Percentiles rank a stretch among this genome's conserved stretches.
Conservation (phyloP, 2,113 vertebrate species). For the Paralichthys olivaceus region DNA sequence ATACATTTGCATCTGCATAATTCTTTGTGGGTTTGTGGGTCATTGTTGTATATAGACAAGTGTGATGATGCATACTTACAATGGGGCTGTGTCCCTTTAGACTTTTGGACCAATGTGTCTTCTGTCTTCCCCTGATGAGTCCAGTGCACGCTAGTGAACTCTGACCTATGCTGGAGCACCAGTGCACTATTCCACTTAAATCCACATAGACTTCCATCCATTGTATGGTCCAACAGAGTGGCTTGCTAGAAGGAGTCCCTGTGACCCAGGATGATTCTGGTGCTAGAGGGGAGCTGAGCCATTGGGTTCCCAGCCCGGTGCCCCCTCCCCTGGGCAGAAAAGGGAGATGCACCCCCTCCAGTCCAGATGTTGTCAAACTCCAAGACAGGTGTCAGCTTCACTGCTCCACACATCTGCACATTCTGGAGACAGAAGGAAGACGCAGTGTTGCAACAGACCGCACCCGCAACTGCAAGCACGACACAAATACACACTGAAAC, state of each 20-base stretch:
- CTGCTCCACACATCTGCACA: constrained; percentile 74
- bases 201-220: constrained; percentile 74
- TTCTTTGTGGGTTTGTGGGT: constrained; percentile 22
- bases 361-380: constrained; percentile 66
- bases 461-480: constrained; percentile 53
- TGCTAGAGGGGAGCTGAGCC: constrained; percentile 47
- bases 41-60: constrained; percentile 10
- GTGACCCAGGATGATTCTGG: constrained; percentile 55
- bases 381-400: constrained; percentile 61
- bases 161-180: constrained; percentile 70
- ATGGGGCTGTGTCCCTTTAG: constrained; percentile 71
- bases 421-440: constrained; percentile 47
- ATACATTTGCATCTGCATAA: background rate
- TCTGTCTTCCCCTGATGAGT: constrained; percentile 68
- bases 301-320: constrained; percentile 56
- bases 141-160: constrained; percentile 68
- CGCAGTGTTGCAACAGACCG: constrained; percentile 42
- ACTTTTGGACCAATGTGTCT: constrained; percentile 56
- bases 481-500: constrained; percentile 44
- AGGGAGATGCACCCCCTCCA: constrained; percentile 50
- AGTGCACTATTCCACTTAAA: constrained; percentile 73
- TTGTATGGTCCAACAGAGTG: constrained; percentile 62
- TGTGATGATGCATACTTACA: constrained; percentile 75
- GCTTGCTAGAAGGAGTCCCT: constrained; percentile 53
- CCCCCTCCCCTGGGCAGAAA: constrained; percentile 62